Conservation (phyloP, 2,888 invertebrate species). For the Stegophylla sp. region DNA sequence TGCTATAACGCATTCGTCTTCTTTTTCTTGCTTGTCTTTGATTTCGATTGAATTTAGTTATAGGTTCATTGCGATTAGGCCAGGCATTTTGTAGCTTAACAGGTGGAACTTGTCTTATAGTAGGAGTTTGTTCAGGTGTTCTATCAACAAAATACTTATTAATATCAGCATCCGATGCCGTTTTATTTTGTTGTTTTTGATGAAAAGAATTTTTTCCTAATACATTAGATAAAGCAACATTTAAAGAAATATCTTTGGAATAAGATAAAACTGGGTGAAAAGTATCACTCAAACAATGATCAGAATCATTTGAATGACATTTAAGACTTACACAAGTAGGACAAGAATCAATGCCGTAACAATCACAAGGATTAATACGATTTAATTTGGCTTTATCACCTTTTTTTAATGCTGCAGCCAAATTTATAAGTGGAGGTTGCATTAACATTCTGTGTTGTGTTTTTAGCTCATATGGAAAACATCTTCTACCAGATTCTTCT, state of each 20-base stretch:
- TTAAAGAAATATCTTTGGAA: constrained; percentile 47
- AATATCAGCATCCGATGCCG: constrained; percentile 29
- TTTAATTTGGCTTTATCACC: constrained; percentile 57
- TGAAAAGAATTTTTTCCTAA: constrained; percentile 52
- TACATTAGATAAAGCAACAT: constrained; percentile 44
- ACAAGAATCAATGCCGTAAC: constrained; percentile 56
- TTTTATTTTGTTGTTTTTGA: constrained; percentile 49
- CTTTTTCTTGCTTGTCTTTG: constrained; percentile 52
- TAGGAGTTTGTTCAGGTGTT: constrained; percentile 50
- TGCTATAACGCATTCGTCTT: constrained; percentile 48
- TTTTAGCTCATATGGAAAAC: constrained; percentile 49
- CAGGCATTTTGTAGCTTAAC: constrained; percentile 55
- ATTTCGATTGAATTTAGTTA: constrained; percentile 56
- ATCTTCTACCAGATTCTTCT: constrained; percentile 47
- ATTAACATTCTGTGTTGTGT: constrained; percentile 51
- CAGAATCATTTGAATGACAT: constrained; percentile 36
- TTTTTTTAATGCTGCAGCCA: constrained; percentile 51
- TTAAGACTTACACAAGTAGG: constrained; percentile 55
- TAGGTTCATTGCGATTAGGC: constrained; percentile 55
- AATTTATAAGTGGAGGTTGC: constrained; percentile 48
- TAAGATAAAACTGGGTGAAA: constrained; percentile 52
- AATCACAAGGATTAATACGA: constrained; percentile 55
- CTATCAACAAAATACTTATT: constrained; percentile 54
- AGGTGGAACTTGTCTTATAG: constrained; percentile 46
- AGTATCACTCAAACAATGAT: constrained; percentile 47